These are phyloP conservation scores for Tillus elongatus DNA, from an alignment of 2,888 invertebrate species.

Conservation along the genomic window DNA sequence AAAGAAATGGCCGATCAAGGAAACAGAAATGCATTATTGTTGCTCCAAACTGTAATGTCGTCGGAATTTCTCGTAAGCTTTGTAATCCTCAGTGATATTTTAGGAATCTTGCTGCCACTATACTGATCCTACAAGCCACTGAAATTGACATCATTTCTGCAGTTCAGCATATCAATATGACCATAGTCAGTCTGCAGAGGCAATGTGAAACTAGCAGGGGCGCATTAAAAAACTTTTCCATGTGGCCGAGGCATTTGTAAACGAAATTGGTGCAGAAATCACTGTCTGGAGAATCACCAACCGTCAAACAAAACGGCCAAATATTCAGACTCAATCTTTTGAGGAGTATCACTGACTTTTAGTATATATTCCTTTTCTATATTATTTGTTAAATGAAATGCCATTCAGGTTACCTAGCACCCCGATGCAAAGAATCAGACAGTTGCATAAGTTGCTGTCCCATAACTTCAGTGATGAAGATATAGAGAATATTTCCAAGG, in stretches of 20 bases:
- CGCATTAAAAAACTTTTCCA: not conserved
- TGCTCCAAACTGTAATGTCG: constrained; percentile 2
- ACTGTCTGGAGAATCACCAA: too few species aligned
- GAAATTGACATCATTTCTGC: constrained; percentile 5
- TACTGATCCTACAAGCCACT: not conserved
- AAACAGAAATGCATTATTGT: constrained; percentile 1
- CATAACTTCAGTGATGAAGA: too few species aligned
- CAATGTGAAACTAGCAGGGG: not conserved
- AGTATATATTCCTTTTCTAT: constrained; percentile 6
- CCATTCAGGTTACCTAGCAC: too few species aligned
- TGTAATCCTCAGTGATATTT: not conserved
- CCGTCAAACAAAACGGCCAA: too few species aligned
- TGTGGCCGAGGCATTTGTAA: not conserved
- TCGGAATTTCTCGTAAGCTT: constrained; percentile 1
- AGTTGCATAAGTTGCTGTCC: constrained; percentile 4
- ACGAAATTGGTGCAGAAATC: too few species aligned
- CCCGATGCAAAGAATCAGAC: too few species aligned
- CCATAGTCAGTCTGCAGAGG: not conserved
- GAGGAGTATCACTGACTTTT: constrained; percentile 5
- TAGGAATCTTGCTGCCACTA: not conserved
- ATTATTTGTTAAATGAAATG: constrained; percentile 5
- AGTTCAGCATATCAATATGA: too few species aligned
- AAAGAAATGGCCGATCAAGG: constrained; percentile 1
- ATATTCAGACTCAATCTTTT: constrained; percentile 2
- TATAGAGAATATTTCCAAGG: too few species aligned